Evolutionary conservation across 2,888 invertebrate genomes (phyloP).

Genomic region (Diplolepis rosae): DNA sequence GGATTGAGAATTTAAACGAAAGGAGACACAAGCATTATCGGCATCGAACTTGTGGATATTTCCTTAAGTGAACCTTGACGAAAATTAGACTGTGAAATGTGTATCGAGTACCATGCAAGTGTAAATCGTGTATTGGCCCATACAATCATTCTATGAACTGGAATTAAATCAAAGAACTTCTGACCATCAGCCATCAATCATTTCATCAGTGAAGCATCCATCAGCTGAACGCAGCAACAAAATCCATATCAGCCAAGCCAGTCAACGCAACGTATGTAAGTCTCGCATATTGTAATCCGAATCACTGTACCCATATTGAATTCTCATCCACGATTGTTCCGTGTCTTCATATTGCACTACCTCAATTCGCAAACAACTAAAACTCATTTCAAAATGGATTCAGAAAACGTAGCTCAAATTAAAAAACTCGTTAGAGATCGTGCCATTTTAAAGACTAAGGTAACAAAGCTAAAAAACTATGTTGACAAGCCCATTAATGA

Average conservation of each 20-base stretch:
- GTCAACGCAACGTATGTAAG: background rate
- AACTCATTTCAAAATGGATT: background rate
- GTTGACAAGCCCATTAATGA: background rate
- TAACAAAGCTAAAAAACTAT: background rate
- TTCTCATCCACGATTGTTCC: too few species aligned
- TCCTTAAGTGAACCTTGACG: background rate
- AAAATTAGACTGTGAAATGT: background rate
- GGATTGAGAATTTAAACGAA: background rate
- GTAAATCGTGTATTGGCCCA: background rate
- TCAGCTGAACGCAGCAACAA: background rate
- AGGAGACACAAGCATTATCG: too few species aligned
- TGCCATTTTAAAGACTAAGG: background rate
- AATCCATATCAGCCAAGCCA: background rate
- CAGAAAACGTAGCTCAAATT: background rate
- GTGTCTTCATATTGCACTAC: background rate
- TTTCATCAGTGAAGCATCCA: too few species aligned
- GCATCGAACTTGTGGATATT: background rate
- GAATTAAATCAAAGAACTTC: too few species aligned
- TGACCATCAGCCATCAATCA: too few species aligned
- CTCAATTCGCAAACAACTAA: background rate
- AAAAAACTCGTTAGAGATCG: background rate
- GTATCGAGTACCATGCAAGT: background rate
- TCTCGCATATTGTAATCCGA: too few species aligned
- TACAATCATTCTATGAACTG: background rate
- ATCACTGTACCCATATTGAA: too few species aligned